A percentile compares a stretch with the other conserved stretches of the same genome.
phyloP scores from a whole-genome alignment of 2,113 vertebrate genomes.

The Leptobrachium leishanense region DNA sequence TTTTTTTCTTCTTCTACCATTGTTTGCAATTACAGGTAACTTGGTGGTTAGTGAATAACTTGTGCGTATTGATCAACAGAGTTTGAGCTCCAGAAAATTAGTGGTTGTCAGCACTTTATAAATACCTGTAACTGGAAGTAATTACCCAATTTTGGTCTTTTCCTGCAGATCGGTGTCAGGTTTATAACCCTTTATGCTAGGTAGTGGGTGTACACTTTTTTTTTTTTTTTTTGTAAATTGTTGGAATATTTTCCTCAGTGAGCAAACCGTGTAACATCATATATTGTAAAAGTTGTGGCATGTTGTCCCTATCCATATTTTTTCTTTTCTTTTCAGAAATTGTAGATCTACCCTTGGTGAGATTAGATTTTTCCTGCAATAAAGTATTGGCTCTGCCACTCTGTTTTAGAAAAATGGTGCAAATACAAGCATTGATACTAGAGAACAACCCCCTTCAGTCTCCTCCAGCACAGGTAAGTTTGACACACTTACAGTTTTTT shows the following conservation, averaged over 20 bases:
- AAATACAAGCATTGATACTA: conserved; percentile 85
- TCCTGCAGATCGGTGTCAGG: too few species aligned
- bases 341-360: conserved; percentile 90
- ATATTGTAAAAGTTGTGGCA: not conserved
- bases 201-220: too few species aligned
- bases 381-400: conserved; percentile 90
- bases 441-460: conserved; percentile 95
- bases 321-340: conserved; percentile 72
- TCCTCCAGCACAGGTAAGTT: conserved; percentile 88
- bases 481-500: conserved; percentile 3
- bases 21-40: too few species aligned
- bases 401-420: conserved; percentile 89
- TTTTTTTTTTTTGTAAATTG: not conserved
- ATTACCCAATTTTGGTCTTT: too few species aligned
- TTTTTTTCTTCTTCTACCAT: too few species aligned
- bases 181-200: too few species aligned
- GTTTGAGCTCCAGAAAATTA: too few species aligned
- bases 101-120: too few species aligned
- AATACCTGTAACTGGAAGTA: too few species aligned
- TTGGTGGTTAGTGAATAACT: too few species aligned
- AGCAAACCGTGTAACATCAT: not conserved
- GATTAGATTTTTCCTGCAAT: conserved; percentile 96
- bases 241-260: not conserved
- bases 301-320: not conserved
- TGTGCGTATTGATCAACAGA: too few species aligned